These are phyloP conservation scores for Leucophenga maculata DNA, from an alignment of 2,888 invertebrate species.

Conservation along the genomic window DNA sequence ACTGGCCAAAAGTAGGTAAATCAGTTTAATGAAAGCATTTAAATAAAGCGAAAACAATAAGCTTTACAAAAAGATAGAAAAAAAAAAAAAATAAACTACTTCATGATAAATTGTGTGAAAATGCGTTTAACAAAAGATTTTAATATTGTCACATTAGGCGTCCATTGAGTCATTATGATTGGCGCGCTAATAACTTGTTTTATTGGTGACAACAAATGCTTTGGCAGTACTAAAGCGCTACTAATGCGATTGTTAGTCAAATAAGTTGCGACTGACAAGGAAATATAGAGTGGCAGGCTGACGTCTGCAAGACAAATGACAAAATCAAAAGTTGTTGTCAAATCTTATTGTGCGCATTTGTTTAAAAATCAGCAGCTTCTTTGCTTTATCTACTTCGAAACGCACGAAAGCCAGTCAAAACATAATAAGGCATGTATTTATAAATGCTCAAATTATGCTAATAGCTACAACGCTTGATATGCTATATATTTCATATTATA, in stretches of 20 bases:
- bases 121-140: neutral
- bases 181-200: neutral
- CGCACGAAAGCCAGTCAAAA: neutral
- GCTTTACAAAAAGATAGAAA: too few relatives aligned
- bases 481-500: too few relatives aligned
- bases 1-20: too few relatives aligned
- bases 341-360: neutral
- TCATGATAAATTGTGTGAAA: constrained; percentile 3
- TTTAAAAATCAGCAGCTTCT: neutral
- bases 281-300: neutral
- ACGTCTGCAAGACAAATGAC: neutral
- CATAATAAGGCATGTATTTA: neutral
- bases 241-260: neutral
- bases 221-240: neutral
- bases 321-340: neutral
- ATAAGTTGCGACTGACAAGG: neutral
- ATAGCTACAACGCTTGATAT: neutral
- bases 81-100: neutral
- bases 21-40: too few relatives aligned
- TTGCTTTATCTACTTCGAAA: neutral
- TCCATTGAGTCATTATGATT: neutral
- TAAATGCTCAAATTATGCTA: neutral
- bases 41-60: too few relatives aligned
- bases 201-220: neutral
- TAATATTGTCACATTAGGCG: neutral